Percentiles rank a stretch among this genome's conserved stretches.
Conservation (phyloP, 2,797 vertebrate species). For the Pangasius macronema region DNA sequence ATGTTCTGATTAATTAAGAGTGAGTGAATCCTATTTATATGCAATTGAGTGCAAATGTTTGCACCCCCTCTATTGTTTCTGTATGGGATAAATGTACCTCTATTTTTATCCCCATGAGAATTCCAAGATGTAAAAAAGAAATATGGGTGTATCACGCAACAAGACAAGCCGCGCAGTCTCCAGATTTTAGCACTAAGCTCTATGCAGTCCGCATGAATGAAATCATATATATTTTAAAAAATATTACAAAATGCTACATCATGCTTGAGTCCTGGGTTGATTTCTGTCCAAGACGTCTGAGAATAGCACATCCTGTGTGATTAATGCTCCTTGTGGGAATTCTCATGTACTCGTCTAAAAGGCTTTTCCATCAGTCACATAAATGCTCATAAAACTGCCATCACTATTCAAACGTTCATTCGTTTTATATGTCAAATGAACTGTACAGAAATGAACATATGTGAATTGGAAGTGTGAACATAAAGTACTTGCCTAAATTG, state of each 20-base stretch:
- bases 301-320: not conserved
- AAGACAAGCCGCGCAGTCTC: not conserved
- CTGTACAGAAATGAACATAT: slow-evolving; percentile 13
- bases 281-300: not conserved
- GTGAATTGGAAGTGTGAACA: slow-evolving; percentile 3
- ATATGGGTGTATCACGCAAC: not conserved
- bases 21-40: not conserved
- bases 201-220: not conserved
- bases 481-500: slow-evolving; percentile 1
- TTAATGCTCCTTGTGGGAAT: slow-evolving; percentile 11
- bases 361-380: slow-evolving; percentile 25
- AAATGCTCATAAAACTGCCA: slow-evolving; percentile 23
- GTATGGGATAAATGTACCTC: not conserved
- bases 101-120: not conserved
- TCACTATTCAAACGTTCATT: slow-evolving; percentile 19
- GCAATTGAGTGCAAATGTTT: not conserved
- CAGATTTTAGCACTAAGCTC: not conserved
- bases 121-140: not conserved
- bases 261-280: not conserved
- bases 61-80: not conserved
- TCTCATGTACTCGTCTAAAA: slow-evolving; percentile 2
- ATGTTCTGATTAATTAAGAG: not conserved
- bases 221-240: not conserved
- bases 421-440: slow-evolving; percentile 40
- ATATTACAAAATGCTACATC: slow-evolving; percentile 16